These are phyloP conservation scores for Macrosiphum euphorbiae DNA, from an alignment of 2,888 invertebrate species.

Conservation along the genomic window DNA sequence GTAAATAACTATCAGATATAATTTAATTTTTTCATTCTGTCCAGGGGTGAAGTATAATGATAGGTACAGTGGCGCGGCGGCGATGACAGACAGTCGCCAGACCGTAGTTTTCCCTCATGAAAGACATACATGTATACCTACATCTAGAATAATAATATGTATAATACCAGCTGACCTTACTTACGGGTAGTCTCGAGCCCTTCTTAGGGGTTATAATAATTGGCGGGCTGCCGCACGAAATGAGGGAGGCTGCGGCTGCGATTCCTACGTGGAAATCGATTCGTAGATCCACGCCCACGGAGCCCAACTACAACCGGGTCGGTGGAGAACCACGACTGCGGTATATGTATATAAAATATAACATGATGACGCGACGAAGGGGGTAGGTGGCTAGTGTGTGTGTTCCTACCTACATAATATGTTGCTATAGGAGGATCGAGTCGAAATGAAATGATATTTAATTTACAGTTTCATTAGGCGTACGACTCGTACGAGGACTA, in stretches of 20 bases:
- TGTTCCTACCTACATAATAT: background rate
- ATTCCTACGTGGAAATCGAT: conserved; percentile 24
- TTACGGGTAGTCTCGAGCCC: no score
- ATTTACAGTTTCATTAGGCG: conserved; percentile 59
- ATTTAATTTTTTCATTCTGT: background rate
- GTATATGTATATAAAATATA: background rate
- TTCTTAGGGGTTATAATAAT: conserved; percentile 13
- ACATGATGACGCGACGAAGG: background rate
- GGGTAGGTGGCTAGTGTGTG: background rate
- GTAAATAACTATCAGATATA: background rate
- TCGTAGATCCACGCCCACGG: conserved; percentile 42
- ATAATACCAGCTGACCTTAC: background rate
- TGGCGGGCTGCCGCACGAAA: conserved; percentile 8
- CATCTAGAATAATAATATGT: background rate
- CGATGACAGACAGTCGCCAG: background rate
- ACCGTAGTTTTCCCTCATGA: background rate
- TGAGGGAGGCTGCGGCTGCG: background rate
- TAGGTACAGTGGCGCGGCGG: background rate
- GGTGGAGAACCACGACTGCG: background rate
- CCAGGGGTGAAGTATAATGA: background rate
- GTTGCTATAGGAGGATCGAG: background rate
- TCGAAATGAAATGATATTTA: conserved; percentile 63
- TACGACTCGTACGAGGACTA: background rate
- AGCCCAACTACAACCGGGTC: background rate
- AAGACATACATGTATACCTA: background rate